These are phyloP conservation scores for Istiophorus platypterus DNA, from an alignment of 2,113 vertebrate species.

Conservation along the genomic window DNA sequence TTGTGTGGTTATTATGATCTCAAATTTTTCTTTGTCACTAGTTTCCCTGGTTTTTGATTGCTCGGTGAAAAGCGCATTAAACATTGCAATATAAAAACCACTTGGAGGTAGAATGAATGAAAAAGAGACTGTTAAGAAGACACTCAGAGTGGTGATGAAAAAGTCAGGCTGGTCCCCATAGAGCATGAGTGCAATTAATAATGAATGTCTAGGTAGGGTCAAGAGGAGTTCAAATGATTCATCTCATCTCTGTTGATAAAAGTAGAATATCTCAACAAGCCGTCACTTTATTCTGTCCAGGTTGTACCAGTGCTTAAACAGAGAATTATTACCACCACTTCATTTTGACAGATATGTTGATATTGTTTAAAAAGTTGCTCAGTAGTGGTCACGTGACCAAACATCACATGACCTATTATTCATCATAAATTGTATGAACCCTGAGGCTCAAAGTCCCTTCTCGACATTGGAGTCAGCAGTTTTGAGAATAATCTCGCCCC, in stretches of 20 bases:
- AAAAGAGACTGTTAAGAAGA: background rate
- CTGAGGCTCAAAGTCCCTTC: background rate
- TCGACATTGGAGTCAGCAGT: background rate
- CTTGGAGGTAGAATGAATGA: background rate
- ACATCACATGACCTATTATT: background rate
- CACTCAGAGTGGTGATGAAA: constrained; percentile 5
- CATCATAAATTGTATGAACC: background rate
- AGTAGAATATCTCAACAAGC: background rate
- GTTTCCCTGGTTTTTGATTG: background rate
- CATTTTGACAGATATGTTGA: background rate
- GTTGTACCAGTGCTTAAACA: background rate
- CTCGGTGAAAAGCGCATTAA: background rate
- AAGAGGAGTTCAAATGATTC: constrained; percentile 55
- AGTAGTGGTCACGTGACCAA: background rate
- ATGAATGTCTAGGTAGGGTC: constrained; percentile 50
- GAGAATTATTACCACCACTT: background rate
- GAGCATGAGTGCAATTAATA: constrained; percentile 52
- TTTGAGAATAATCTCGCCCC: background rate
- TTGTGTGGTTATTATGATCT: background rate
- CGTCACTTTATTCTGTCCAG: background rate
- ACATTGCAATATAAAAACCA: constrained; percentile 18
- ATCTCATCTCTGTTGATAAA: constrained; percentile 28
- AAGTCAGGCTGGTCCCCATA: constrained; percentile 18
- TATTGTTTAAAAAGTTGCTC: background rate
- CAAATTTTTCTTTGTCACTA: background rate